Base-by-base conservation (phyloP, 2,113 vertebrate species). In the Chloropsis hardwickii region DNA sequence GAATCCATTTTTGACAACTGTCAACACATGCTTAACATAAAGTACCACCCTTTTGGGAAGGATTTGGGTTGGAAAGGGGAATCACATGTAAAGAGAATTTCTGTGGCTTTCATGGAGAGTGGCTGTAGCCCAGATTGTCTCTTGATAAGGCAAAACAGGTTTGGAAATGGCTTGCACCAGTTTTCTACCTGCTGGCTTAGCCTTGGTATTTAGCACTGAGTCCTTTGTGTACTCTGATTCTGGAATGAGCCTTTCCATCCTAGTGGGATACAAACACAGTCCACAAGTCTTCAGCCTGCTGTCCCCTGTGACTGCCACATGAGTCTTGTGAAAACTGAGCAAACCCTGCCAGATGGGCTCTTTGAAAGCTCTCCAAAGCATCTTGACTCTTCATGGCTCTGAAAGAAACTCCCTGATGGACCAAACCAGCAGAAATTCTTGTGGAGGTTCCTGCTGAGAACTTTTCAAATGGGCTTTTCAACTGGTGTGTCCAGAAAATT, bases 191-290 rank as follows among this genome's bases (percentile, higher is more conserved):
- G 16, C 24, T 91, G 37, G 31, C 56, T 60, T 58, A 29, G 19
- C 29, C 29, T 65, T 51, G 18, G 27, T 14, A 11, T 18, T 74
- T 11, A 35, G 14, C 28, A 24, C 28, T 54, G 24, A 29, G 24
- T 20, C 18, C 15, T 86, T n/a, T 2, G 5, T 29, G 50, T 70
- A 2, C 5, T 45, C 58, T 24, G n/a, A 10, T 6, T 84, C 27
- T 94, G 51, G 33, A 80, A 48, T 16, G 29, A 70, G 8, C 16
- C 39, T 86, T 61, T 77, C 29, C 21, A 4, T 31, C 29, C 22
- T 77, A 12, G 19, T 28, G 44, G 47, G 31, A 9, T 35, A 20
- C 13, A 87, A 81, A 37, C 8, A 14, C 0, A 0, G 23, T 8
- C 27, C 19, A 40, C 12, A 54, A 37, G 22, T 10, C 12, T 69